Conservation (phyloP, 2,888 invertebrate genomes). For the Cephus rjabovi region DNA sequence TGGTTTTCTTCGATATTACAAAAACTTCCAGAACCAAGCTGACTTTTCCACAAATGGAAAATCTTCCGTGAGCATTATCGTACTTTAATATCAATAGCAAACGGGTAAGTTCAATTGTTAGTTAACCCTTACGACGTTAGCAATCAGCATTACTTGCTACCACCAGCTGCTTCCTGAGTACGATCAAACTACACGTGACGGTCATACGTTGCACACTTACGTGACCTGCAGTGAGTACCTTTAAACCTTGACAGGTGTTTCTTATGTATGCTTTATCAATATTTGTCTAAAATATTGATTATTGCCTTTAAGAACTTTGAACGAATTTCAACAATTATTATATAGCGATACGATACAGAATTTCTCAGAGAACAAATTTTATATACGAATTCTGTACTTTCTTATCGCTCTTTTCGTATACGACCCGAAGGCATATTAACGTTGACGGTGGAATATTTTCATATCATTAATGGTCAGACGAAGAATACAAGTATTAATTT, state of each 20-base stretch:
- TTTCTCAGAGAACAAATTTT: neutral
- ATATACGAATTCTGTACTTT: neutral
- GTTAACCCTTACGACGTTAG: conserved; percentile 51
- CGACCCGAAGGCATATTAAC: neutral
- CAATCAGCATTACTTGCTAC: conserved; percentile 54
- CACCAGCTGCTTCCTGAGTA: conserved; percentile 52
- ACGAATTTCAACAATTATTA: neutral
- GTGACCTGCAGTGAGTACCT: neutral
- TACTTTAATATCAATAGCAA: conserved; percentile 46
- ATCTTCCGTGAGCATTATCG: conserved; percentile 22
- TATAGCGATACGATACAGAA: neutral
- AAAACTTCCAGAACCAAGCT: neutral
- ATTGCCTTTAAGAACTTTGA: neutral
- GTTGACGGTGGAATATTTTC: neutral
- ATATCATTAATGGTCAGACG: neutral
- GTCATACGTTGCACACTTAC: conserved; percentile 26
- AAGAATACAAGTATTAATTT: neutral
- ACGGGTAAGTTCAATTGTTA: conserved; percentile 55
- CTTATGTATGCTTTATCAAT: neutral
- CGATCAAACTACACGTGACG: conserved; percentile 37
- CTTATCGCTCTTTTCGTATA: neutral
- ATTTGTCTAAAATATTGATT: neutral
- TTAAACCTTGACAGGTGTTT: neutral
- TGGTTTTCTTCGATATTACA: neutral
- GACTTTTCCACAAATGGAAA: neutral